A percentile compares a stretch with the other conserved stretches of the same genome.
These are phyloP conservation scores for Amphiprion percula DNA, from an alignment of 2,113 vertebrate genomes.

Conservation along the genomic window DNA sequence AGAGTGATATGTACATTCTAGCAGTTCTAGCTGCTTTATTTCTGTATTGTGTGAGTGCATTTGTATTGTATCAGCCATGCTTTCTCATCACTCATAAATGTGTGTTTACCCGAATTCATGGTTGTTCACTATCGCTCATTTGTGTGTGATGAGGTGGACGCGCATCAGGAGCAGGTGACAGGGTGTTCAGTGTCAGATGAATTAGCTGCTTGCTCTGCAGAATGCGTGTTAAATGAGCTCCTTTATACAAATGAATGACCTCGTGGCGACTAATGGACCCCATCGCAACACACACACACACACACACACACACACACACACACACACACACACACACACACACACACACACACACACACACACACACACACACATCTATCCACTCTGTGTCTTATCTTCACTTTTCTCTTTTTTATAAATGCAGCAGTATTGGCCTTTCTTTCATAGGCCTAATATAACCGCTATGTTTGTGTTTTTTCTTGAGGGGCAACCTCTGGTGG, in stretches of 20 bases:
- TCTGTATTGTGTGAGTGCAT: background rate
- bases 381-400: background rate
- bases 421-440: background rate
- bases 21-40: background rate
- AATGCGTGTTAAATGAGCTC: conserved; percentile 42
- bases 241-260: conserved; percentile 52
- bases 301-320: too few relatives aligned
- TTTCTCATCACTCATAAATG: background rate
- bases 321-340: too few relatives aligned
- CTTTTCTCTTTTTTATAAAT: background rate
- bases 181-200: conserved; percentile 30
- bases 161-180: conserved; percentile 31
- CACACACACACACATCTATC: conserved; percentile 10
- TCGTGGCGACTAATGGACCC: conserved; percentile 55
- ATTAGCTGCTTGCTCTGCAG: conserved; percentile 43
- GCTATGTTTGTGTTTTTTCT: background rate
- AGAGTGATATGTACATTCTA: background rate
- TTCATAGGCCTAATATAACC: background rate
- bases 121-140: background rate
- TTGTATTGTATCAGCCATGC: background rate
- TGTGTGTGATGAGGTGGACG: conserved; percentile 19
- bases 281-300: background rate
- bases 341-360: too few relatives aligned
- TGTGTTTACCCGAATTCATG: background rate
- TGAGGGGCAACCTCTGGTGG: background rate